Percentiles rank a stretch among this genome's conserved stretches.
Conservation (phyloP, 2,888 invertebrate species). For the Drosophila antonietae region DNA sequence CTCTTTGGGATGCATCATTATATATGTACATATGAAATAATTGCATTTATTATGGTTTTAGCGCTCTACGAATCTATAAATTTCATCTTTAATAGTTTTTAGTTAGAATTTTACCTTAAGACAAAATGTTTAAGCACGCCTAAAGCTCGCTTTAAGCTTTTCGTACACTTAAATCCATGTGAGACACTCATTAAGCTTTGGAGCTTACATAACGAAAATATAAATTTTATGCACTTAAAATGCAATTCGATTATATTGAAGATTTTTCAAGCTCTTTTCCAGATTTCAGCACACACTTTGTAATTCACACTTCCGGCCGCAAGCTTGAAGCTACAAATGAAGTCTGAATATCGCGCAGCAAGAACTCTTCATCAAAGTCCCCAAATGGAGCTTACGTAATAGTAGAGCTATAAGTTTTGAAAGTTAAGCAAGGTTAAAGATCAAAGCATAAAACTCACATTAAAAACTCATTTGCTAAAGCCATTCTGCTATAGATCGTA, state of each 20-base stretch:
- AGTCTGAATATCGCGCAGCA: neutral
- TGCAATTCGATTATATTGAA: neutral
- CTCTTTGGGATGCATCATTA: too few relatives aligned
- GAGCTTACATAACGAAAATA: slow-evolving; percentile 1
- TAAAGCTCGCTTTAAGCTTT: slow-evolving; percentile 3
- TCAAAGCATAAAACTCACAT: neutral
- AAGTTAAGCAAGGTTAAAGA: neutral
- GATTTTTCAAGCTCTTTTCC: neutral
- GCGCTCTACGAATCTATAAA: too few relatives aligned
- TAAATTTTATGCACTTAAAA: neutral
- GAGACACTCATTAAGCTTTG: slow-evolving; percentile 4
- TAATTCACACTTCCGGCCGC: neutral
- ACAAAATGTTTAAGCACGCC: neutral
- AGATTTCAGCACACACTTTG: neutral
- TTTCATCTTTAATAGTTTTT: too few relatives aligned
- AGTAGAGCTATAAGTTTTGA: too few relatives aligned
- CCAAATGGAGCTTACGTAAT: neutral
- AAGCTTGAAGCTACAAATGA: neutral
- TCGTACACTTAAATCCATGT: slow-evolving; percentile 4
- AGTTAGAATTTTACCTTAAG: neutral
- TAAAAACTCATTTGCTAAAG: slow-evolving; percentile 10
- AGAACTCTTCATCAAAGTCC: neutral
- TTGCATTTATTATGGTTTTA: too few relatives aligned
- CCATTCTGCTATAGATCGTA: slow-evolving; percentile 1
- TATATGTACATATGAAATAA: too few relatives aligned